Base-by-base conservation (phyloP, 2,888 invertebrate genomes). In the Aspidapion aeneum region DNA sequence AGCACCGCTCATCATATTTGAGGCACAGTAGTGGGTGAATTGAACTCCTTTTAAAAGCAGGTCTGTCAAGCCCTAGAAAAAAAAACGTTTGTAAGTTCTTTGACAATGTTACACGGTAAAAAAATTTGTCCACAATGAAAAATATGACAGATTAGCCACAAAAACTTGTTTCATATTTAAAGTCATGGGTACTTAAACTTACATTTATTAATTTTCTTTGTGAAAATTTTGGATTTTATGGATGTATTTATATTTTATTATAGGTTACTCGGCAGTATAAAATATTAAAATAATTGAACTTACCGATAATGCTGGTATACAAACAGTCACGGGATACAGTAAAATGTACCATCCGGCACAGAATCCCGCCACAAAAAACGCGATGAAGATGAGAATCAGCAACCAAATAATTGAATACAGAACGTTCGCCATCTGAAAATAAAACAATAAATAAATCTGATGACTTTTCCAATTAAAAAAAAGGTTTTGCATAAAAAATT, bases 361-460 rank as follows among this genome's bases (percentile, higher is more conserved):
- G 68, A 91, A 79, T 57, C 83, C 84, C 12, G 90, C 90, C 55
- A 90, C 79, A 79, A 85, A 85, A 73, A 90, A 87, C 18, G 86
- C 82, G 55, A 91, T 76, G 69, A 90, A 84, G 72, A 90, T 84
- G 61, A 91, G 82, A 66, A 91, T 81, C 49, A 91, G 67, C 1
- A 90, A 80, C 91, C 91, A 91, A 69, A 91, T 79, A 60, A 91
- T 78, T 58, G 87, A 86, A 80, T 85, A 88, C 16, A 90, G 61
- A 59, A 87, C 80, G 81, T 90, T 90, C 61, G 82, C 86, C 88
- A 88, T 86, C 77, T 81, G 80, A 78, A 81, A 73, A 57, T 57
- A 65, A 66, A 62, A 60, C n/a, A n/a, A n/a, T n/a, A n/a, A n/a
- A n/a, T n/a, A 60, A 55, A 48, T 48, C 49, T 2, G 48, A 18